Conservation (phyloP, 2,888 invertebrate species). For the Lamellibrachia satsuma region DNA sequence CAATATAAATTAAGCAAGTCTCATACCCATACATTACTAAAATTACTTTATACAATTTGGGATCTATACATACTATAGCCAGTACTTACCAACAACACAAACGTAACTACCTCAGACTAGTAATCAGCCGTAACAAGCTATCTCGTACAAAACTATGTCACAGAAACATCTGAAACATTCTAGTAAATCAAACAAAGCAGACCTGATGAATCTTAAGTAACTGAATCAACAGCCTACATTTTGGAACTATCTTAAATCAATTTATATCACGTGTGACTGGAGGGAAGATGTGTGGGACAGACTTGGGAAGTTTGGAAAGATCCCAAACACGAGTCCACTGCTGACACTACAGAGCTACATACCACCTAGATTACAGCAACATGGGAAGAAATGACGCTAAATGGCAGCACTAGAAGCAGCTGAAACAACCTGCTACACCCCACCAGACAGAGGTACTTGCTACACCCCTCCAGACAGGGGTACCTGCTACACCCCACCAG, state of each 20-base stretch:
- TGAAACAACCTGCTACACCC: conserved; percentile 3
- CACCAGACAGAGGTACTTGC: no score
- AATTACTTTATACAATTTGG: neutral
- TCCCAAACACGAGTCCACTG: no score
- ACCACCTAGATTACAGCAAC: neutral
- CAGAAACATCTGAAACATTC: neutral
- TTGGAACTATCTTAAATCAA: neutral
- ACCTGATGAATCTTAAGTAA: neutral
- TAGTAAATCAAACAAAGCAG: neutral
- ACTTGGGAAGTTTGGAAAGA: no score
- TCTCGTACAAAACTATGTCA: neutral
- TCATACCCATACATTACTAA: neutral
- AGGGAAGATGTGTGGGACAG: no score
- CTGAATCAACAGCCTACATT: neutral
- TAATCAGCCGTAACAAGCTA: neutral
- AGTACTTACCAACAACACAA: neutral
- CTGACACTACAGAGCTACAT: neutral
- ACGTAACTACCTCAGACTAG: neutral
- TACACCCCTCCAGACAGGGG: no score
- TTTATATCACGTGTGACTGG: neutral
- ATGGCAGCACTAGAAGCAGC: neutral
- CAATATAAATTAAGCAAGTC: neutral
- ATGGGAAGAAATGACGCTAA: neutral
- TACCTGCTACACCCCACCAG: no score
- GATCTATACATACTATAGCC: neutral